phyloP scores from a whole-genome alignment of 2,797 vertebrate genomes.

The Melanotaenia parkinsoni region DNA sequence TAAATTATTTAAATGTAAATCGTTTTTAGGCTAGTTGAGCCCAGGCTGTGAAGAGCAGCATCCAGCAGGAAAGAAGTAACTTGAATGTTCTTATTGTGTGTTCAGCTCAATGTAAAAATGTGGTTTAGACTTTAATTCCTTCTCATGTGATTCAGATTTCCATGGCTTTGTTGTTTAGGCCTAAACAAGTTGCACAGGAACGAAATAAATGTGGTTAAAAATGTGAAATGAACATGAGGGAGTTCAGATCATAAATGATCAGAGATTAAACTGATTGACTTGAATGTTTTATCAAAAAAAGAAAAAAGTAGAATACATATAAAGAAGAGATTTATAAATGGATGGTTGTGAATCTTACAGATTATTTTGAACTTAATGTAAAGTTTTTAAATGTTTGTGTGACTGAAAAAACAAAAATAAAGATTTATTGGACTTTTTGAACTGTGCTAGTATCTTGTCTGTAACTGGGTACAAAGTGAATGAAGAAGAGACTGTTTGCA shows the following conservation, averaged over 20 bases:
- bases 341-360: conserved; percentile 69
- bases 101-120: conserved; percentile 12
- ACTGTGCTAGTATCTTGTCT: conserved; percentile 34
- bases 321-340: conserved; percentile 75
- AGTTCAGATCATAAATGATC: conserved; percentile 14
- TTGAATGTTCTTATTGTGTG: conserved; percentile 13
- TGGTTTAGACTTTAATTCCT: background rate
- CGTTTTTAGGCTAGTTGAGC: conserved; percentile 19
- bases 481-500: conserved; percentile 7
- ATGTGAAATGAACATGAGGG: conserved; percentile 9
- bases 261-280: conserved; percentile 47
- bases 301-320: conserved; percentile 32
- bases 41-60: conserved; percentile 14
- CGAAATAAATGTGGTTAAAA: conserved; percentile 10
- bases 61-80: conserved; percentile 3
- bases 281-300: conserved; percentile 64
- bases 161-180: conserved; percentile 6
- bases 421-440: conserved; percentile 78
- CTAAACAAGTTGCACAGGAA: conserved; percentile 10
- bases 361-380: conserved; percentile 72
- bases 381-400: conserved; percentile 74
- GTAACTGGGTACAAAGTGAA: background rate
- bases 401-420: conserved; percentile 66
- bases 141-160: conserved; percentile 3
- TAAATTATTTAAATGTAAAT: conserved; percentile 6